phyloP scores from a whole-genome alignment of 2,797 vertebrate species.

The Crocidura indochinensis region DNA sequence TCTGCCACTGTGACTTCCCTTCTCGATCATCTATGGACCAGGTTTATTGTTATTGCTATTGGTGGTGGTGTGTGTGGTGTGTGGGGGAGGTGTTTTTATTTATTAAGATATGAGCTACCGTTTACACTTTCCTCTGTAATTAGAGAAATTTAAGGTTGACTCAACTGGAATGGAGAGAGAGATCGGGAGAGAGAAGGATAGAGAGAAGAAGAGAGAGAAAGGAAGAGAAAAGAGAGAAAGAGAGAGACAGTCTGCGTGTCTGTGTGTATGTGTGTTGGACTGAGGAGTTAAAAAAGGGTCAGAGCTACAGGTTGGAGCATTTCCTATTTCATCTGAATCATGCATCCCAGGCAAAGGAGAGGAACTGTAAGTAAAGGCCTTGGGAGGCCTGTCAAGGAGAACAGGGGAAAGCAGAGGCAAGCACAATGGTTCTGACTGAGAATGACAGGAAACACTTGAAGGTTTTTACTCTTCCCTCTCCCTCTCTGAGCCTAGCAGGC shows the following conservation, averaged over 20 bases:
- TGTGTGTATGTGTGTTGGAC: not conserved
- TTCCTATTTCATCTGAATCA: not conserved
- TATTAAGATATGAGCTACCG: not conserved
- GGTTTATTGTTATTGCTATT: not conserved
- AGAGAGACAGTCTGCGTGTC: not conserved
- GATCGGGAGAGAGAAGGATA: not conserved
- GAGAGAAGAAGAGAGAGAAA: too few relatives aligned
- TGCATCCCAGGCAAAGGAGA: not conserved
- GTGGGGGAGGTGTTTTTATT: not conserved
- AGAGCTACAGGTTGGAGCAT: not conserved
- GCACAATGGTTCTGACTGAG: not conserved
- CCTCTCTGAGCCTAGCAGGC: not conserved
- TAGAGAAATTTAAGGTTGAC: not conserved
- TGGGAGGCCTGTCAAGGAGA: not conserved
- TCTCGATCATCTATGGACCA: not conserved
- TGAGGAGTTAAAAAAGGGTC: not conserved
- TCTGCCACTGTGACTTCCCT: not conserved
- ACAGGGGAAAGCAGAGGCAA: not conserved
- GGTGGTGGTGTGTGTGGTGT: not conserved
- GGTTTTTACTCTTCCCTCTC: not conserved
- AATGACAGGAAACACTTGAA: not conserved
- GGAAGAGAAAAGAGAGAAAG: too few relatives aligned
- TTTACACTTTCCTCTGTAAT: not conserved
- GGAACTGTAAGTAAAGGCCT: not conserved
- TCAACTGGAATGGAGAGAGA: not conserved